Conservation (phyloP, 2,888 invertebrate genomes). For the Ophion costatus region DNA sequence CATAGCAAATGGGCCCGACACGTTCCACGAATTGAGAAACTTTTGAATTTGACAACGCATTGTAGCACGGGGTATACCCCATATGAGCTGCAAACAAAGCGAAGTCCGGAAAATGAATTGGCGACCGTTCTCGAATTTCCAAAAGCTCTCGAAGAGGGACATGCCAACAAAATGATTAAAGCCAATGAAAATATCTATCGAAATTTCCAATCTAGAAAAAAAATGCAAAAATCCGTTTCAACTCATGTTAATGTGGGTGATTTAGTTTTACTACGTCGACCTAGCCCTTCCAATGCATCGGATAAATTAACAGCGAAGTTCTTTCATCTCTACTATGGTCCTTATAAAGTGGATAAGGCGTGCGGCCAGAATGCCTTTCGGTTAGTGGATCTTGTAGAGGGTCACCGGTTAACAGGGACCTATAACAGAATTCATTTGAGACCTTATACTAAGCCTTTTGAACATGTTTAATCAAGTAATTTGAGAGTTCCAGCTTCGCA, state of each 20-base stretch:
- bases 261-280: conserved; percentile 34
- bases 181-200: no score
- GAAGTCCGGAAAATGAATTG: not conserved
- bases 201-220: no score
- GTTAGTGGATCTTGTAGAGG: not conserved
- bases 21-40: not conserved
- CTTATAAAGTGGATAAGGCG: conserved; percentile 1
- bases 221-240: not conserved
- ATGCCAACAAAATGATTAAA: no score
- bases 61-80: not conserved
- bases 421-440: conserved; percentile 17
- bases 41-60: not conserved
- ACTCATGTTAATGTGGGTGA: conserved; percentile 4
- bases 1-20: not conserved
- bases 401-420: not conserved
- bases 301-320: conserved; percentile 38
- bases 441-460: not conserved
- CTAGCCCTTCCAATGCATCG: conserved; percentile 28
- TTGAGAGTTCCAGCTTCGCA: no score
- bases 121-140: not conserved
- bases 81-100: not conserved
- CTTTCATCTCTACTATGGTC: conserved; percentile 36
- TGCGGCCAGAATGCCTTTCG: conserved; percentile 19
- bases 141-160: no score
- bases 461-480: no score